These are phyloP conservation scores for Sebastes oblongus DNA, from an alignment of 2,797 vertebrate species.

Conservation along the genomic window DNA sequence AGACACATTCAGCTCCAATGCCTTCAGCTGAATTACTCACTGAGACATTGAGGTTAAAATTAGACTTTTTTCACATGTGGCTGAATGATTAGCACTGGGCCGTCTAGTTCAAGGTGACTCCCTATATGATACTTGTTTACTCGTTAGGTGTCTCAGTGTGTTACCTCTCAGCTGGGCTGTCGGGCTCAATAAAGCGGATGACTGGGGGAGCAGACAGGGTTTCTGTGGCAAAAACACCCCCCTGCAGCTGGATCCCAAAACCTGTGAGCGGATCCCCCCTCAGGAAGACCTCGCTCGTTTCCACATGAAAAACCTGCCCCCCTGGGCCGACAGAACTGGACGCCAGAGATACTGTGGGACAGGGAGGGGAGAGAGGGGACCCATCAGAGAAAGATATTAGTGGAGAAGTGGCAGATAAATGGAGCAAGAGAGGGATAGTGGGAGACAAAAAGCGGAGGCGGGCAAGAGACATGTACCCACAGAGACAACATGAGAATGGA, in stretches of 20 bases:
- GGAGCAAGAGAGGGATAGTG: constrained; percentile 31
- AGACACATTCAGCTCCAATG: not conserved
- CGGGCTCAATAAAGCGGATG: constrained; percentile 95
- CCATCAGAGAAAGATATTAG: constrained; percentile 40
- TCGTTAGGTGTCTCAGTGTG: constrained; percentile 37
- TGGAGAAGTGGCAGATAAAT: constrained; percentile 46
- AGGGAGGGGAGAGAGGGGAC: constrained; percentile 1
- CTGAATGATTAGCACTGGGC: constrained; percentile 52
- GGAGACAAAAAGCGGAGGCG: constrained; percentile 14
- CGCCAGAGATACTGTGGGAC: constrained; percentile 88
- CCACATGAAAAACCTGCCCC: constrained; percentile 96
- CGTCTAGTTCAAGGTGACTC: constrained; percentile 64
- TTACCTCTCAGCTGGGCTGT: constrained; percentile 98
- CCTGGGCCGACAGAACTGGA: constrained; percentile 96
- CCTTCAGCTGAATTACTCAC: constrained; percentile 15
- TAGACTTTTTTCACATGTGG: constrained; percentile 28
- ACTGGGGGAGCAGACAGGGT: constrained; percentile 93
- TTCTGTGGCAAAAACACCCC: constrained; percentile 98
- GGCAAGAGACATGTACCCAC: constrained; percentile 37
- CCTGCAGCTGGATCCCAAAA: constrained; percentile 98
- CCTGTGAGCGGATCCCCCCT: constrained; percentile 94
- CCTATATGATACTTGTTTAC: constrained; percentile 55
- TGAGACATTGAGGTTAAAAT: constrained; percentile 44
- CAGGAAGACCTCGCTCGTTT: constrained; percentile 92
- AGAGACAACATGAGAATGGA: constrained; percentile 37